Evolutionary conservation across 2,888 invertebrate genomes (phyloP), one percentile per base, ranked within the genome.

Genomic region (Graphium colonna): DNA sequence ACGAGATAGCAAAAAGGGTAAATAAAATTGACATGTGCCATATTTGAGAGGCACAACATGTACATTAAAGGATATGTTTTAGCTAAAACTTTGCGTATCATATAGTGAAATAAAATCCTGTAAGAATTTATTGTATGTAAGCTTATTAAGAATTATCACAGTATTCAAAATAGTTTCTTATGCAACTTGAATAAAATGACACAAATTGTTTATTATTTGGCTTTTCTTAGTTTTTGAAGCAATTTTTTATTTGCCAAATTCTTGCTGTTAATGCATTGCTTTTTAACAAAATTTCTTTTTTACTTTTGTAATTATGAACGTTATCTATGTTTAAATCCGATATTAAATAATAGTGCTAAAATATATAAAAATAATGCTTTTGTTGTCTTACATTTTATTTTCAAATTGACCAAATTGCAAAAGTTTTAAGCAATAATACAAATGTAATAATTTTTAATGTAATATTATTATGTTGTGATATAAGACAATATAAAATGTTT

Each of bases 391-490:
- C 28, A 28, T 40, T n/a, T n/a, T 40, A n/a, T 16, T 40, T 26
- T 40, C 1, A 15, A 39, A 12, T 28, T 48, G 28, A 40, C 36
- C 28, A 21, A 28, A 28, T 48, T 40, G n/a, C 17, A 47, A 47
- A n/a, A 40, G 38, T 48, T 47, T 8, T n/a, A 36, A 10, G 21
- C 36, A 38, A 13, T 33, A 17, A 36, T 33, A 17, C 18, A 10
- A 18, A 21, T 16, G 28, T 10, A 45, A 36, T 36, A 21, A 21
- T 21, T 5, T 21, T 3, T 21, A 3, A 12, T 31, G 18, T 46
- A 17, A 15, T 28, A 13, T 16, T 31, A 44, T 21, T 44, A 15
- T 28, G 44, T 44, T 44, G 44, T 44, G 31, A 44, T 31, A 1
- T 15, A 15, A 16, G 16, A 41, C 33, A 31, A 40, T 33, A 13